phyloP scores from a whole-genome alignment of 23 tunicate species.

The Phallusia fumigata region DNA sequence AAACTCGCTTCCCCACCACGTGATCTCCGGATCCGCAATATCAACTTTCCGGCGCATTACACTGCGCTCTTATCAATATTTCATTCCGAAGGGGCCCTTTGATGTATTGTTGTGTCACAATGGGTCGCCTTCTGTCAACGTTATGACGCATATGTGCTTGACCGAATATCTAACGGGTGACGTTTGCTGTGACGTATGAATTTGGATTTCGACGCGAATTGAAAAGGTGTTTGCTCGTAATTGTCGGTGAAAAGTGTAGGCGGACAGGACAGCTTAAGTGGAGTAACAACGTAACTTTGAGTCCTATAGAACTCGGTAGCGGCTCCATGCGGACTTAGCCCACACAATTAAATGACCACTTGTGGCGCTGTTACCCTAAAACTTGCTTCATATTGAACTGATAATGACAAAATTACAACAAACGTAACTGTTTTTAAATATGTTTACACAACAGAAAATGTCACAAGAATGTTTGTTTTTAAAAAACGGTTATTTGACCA shows the following conservation, averaged over 20 bases:
- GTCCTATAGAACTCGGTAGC: background rate
- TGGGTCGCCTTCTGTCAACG: background rate
- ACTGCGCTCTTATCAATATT: background rate
- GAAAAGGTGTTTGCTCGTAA: too few relatives aligned
- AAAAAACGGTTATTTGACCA: too few relatives aligned
- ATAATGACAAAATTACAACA: too few relatives aligned
- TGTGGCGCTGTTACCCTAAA: background rate
- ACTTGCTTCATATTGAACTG: too few relatives aligned
- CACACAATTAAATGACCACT: background rate
- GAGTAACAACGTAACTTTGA: too few relatives aligned
- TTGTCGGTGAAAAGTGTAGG: too few relatives aligned
- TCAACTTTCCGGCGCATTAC: background rate
- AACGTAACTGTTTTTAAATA: too few relatives aligned
- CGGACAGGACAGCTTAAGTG: too few relatives aligned
- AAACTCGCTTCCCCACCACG: too few relatives aligned
- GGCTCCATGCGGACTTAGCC: background rate
- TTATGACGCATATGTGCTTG: background rate
- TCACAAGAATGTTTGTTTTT: too few relatives aligned
- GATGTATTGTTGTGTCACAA: slow-evolving; percentile 7
- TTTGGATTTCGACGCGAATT: too few relatives aligned
- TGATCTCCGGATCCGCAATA: background rate
- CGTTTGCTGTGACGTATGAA: background rate
- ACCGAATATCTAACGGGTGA: background rate
- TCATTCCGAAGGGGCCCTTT: background rate
- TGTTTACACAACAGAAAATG: too few relatives aligned